Evolutionary conservation across 2,888 invertebrate species (phyloP), one percentile per base, ranked within the genome.

Genomic region (Cyrtodaria siliqua): DNA sequence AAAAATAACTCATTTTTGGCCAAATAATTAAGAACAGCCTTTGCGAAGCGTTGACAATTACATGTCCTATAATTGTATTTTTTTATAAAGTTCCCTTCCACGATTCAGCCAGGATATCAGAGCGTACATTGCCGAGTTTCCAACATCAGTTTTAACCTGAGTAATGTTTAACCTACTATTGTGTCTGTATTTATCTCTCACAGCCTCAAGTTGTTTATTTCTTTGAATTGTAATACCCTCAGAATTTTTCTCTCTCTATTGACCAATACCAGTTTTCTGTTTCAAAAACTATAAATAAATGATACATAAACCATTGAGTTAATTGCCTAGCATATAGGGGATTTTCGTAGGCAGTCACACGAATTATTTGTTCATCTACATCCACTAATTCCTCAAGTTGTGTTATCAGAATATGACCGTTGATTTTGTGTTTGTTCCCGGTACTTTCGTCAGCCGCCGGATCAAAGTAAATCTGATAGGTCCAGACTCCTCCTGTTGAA

Each of bases 221-320:
- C 61, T 27, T 55, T 69, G 69, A 29, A 69, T 69, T 9, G 61
- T 61, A n/a, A 61, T 69, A 12, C 61, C 69, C 27, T 61, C 61
- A 14, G 20, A 12, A 20, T 69, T 27, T 18, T 69, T 61, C 44
- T n/a, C n/a, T n/a, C n/a, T 69, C 69, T 24, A 69, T 69, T 20
- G 69, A 61, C 69, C 61, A 61, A 40, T 44, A 69, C 55, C 56
- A 69, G 9, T 24, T 33, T 9, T 62, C 24, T 16, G 69, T 55
- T 44, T 61, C 27, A 29, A 69, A 69, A 0, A 69, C 29, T 18
- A 69, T 29, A 53, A 69, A 55, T 16, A 29, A 44, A 33, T 69
- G 69, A 38, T 27, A 60, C 6, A 68, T 24, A 3, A 47, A 20
- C 9, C 9, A 12, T 20, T 50, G 4, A 8, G 33, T 33, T 12